These are phyloP conservation scores for Drosophila saltans DNA, from an alignment of 1,140 invertebrate genomes.

Conservation along the genomic window DNA sequence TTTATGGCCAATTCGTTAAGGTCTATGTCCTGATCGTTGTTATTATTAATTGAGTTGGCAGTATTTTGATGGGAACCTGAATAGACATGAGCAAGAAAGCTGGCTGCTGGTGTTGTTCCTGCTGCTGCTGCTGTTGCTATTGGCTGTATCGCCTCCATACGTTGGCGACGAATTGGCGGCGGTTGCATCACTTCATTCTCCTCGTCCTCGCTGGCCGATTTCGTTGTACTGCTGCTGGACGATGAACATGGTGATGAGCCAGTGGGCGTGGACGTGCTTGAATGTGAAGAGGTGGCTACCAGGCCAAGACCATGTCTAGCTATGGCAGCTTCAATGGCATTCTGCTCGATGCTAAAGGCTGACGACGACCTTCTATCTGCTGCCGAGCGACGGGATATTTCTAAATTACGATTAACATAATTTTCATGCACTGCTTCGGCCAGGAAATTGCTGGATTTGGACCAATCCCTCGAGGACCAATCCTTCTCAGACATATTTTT, in stretches of 20 bases:
- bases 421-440: slow-evolving; percentile 46
- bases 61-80: slow-evolving; percentile 20
- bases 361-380: background rate
- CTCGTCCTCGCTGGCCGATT: slow-evolving; percentile 15
- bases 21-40: slow-evolving; percentile 22
- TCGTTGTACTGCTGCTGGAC: background rate
- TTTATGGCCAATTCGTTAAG: slow-evolving; percentile 37
- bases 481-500: slow-evolving; percentile 41
- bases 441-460: slow-evolving; percentile 25
- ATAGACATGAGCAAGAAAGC: slow-evolving; percentile 30
- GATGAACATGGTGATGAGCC: background rate
- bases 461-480: slow-evolving; percentile 31
- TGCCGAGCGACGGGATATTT: slow-evolving; percentile 45
- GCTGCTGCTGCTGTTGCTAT: background rate
- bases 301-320: slow-evolving; percentile 35
- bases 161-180: slow-evolving; percentile 39
- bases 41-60: slow-evolving; percentile 14
- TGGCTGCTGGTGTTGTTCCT: background rate
- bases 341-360: slow-evolving; percentile 38
- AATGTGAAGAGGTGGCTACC: background rate
- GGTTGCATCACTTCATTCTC: slow-evolving; percentile 5
- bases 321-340: slow-evolving; percentile 47
- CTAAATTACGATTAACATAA: slow-evolving; percentile 47
- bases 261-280: background rate
- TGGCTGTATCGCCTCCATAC: slow-evolving; percentile 13